Evolutionary conservation across 2,888 invertebrate genomes (phyloP).

Genomic region (Blera fallax): DNA sequence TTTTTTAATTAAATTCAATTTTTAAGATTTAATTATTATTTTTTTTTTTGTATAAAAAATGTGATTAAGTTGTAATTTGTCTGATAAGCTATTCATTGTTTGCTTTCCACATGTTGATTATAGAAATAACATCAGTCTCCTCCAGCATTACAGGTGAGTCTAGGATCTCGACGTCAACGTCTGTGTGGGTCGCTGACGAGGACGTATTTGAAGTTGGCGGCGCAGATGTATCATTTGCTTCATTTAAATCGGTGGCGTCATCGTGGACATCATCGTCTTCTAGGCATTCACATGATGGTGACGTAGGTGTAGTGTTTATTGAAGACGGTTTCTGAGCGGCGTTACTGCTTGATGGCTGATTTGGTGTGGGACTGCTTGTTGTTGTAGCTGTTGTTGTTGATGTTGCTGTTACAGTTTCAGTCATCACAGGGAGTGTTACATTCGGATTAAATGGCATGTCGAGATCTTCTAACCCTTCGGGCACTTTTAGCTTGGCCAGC

Average conservation of each 20-base stretch:
- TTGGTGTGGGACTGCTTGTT: constrained; percentile 37
- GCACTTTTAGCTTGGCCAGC: constrained; percentile 90
- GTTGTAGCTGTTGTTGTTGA: constrained; percentile 58
- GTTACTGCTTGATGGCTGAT: constrained; percentile 59
- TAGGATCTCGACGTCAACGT: constrained; percentile 48
- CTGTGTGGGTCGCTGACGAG: constrained; percentile 27
- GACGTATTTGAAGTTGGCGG: constrained; percentile 41
- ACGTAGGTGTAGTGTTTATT: constrained; percentile 47
- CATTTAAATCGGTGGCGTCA: constrained; percentile 52
- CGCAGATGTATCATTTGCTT: constrained; percentile 7
- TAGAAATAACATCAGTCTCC: constrained; percentile 62
- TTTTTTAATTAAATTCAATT: constrained; percentile 42
- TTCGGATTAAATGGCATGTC: constrained; percentile 84
- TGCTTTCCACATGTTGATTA: constrained; percentile 58
- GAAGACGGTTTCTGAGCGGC: constrained; percentile 43
- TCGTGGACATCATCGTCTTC: constrained; percentile 28
- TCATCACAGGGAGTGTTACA: constrained; percentile 75
- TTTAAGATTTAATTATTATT: constrained; percentile 8
- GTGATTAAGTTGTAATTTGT: constrained; percentile 62
- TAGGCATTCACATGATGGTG: constrained; percentile 23
- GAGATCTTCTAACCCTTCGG: constrained; percentile 88
- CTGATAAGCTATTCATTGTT: constrained; percentile 63
- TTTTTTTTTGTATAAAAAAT: constrained; percentile 61
- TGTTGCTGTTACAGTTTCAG: constrained; percentile 67
- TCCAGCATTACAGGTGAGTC: constrained; percentile 55